These are phyloP conservation scores for Palythoa grandis DNA, from an alignment of 92 coral and sea anemone genomes.

Conservation along the genomic window DNA sequence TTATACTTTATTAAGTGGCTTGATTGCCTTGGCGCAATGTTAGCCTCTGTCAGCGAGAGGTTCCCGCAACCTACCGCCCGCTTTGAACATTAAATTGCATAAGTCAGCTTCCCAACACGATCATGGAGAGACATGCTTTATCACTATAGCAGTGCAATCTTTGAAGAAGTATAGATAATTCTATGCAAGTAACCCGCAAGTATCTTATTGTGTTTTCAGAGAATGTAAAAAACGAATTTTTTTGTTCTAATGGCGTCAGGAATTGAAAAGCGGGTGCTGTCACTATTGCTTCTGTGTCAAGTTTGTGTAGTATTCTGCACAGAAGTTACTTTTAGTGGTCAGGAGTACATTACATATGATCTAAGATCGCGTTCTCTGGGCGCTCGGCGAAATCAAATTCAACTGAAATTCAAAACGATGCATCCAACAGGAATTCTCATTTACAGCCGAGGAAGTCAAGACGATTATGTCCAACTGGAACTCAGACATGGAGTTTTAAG, in stretches of 20 bases:
- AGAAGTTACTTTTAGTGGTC: constrained; percentile 39
- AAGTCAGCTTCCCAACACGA: neutral
- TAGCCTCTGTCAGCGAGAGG: constrained; percentile 32
- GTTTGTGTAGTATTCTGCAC: constrained; percentile 9
- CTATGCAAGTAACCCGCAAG: neutral
- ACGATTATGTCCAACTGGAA: constrained; percentile 18
- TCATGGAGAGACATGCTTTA: neutral
- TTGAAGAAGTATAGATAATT: neutral
- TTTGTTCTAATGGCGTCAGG: constrained; percentile 11
- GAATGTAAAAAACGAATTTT: neutral
- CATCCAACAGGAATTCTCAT: constrained; percentile 31
- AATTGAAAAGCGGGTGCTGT: neutral
- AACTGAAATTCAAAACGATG: constrained; percentile 16
- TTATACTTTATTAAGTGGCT: neutral
- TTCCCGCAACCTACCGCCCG: constrained; percentile 38
- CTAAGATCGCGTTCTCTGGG: constrained; percentile 1
- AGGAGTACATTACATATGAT: constrained; percentile 18
- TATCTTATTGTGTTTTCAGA: neutral
- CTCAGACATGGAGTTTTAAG: constrained; percentile 25
- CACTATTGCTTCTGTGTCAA: neutral
- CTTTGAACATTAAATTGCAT: neutral
- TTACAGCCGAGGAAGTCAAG: constrained; percentile 27
- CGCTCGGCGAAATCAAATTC: neutral
- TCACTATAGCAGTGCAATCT: neutral
- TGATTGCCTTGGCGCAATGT: constrained; percentile 23